Base-by-base conservation (phyloP, 2,888 invertebrate genomes). In the Falcaria lacertinaria region DNA sequence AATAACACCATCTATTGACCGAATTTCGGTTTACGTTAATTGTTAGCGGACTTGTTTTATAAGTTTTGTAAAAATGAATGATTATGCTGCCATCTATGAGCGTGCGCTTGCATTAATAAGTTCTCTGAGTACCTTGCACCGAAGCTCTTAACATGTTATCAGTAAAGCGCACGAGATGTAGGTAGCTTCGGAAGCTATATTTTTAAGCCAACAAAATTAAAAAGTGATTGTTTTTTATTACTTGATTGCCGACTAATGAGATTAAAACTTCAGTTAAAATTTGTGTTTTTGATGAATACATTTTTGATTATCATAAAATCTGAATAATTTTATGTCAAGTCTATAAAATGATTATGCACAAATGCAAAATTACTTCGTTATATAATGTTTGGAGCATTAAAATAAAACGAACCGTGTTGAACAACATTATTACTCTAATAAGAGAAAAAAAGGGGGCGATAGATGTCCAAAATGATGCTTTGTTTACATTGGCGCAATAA, bases 401-500 rank as follows among this genome's bases (percentile, higher is more conserved):
- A 28, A 28, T 11, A 28, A 28, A 11, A 42, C 3, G n/a, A 13
- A 14, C 6, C 7, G 36, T 15, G 42, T 44, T 13, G 41, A 39
- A 44, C 42, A 60, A 44, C 36, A 45, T 39, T 44, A 42, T 37
- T 28, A 15, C 5, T 33, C 22, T 16, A 47, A 44, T 34, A 44
- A 45, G 41, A 51, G 34, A 51, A 53, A 55, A 48, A 57, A 54
- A 58, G 56, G 49, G 60, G 58, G 54, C 61, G 50, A 35, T 74
- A 67, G 68, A 65, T 67, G 69, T 67, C 70, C 62, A 76, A 81
- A 80, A 77, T 76, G 78, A 81, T 77, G 81, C 66, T 80, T 86
- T 86, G 83, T 85, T 85, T 85, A 85, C 80, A 83, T 80, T 80
- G 69, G 56, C 61, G 76, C 74, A 84, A 86, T 88, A 88, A 89